Percentiles rank a stretch among this genome's conserved stretches.
Evolutionary conservation across 2,113 vertebrate species (phyloP).

Genomic region (Leptodactylus fuscus): DNA sequence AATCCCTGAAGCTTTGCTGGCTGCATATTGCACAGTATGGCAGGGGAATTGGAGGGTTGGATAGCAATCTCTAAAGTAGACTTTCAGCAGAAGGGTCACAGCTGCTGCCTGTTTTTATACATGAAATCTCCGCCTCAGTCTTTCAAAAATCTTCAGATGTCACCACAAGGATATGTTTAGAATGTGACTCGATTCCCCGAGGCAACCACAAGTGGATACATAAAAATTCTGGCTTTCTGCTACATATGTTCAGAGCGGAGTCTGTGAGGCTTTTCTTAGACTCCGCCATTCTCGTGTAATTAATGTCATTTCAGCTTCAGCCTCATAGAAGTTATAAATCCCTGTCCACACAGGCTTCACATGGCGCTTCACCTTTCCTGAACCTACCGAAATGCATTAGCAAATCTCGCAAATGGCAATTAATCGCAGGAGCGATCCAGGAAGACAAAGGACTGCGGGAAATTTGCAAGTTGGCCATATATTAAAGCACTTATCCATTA

Average conservation of each 20-base stretch:
- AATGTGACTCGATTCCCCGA: conserved; percentile 51
- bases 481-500: not conserved
- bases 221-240: conserved; percentile 45
- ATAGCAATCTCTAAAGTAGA: conserved; percentile 35
- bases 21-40: conserved; percentile 43
- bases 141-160: conserved; percentile 56
- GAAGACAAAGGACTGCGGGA: not conserved
- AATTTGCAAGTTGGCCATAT: not conserved
- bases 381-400: not conserved
- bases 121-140: conserved; percentile 47
- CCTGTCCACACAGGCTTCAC: not conserved
- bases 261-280: conserved; percentile 34
- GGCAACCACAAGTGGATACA: conserved; percentile 47
- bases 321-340: not conserved
- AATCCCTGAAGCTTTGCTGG: conserved; percentile 27
- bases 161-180: conserved; percentile 55
- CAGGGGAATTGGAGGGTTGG: conserved; percentile 47
- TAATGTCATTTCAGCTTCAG: conserved; percentile 12
- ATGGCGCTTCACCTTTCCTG: not conserved
- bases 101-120: conserved; percentile 52
- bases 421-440: not conserved
- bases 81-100: conserved; percentile 47
- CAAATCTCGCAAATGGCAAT: not conserved
- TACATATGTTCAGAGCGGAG: conserved; percentile 2
- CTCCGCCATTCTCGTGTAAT: conserved; percentile 10